Evolutionary conservation across 2,113 vertebrate species (phyloP), one percentile per base, ranked within the genome.

Genomic region (Globicephala melas): DNA sequence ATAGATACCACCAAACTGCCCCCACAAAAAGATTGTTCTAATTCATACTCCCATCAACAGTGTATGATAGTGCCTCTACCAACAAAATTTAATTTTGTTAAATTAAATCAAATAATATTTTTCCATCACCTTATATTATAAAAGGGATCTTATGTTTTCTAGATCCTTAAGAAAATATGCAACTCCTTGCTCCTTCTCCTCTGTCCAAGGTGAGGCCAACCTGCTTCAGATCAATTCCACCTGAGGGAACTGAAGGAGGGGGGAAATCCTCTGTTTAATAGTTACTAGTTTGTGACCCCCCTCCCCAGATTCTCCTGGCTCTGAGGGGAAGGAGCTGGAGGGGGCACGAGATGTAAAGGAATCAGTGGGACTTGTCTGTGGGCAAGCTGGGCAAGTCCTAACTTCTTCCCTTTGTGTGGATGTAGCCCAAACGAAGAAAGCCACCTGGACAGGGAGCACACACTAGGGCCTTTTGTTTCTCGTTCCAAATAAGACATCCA

Each of bases 151-250:
- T 91, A 26, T 53, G 20, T 65, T 85, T 91, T 50, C 71, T 76
- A 81, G 77, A 71, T 77, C 53, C 83, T 76, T 96, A 53, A 80
- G 73, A 88, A 98, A 73, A 63, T 33, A 71, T 38, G 41, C 38
- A 47, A 20, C 10, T 73, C 58, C 33, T 89, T 95, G 82, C 6
- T 62, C 11, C 14, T 95, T 80, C 60, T 96, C 36, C 33, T 18
- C 38, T 33, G 25, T 71, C 13, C 44, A 47, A 85, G 89, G 68
- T 41, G 33, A 92, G 77, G 38, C 36, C 44, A 62, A n/a, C 28
- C 33, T 71, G 44, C 8, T 21, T 80, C 38, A 84, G 60, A 84
- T 71, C 41, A 71, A 6, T 83, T 73, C 14, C 53, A 31, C 41
- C n/a, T 80, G 11, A 21, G 31, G 38, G 63, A 25, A 44, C 15